Evolutionary conservation across 2,888 invertebrate species (phyloP).

Genomic region (Anticlea derivata): DNA sequence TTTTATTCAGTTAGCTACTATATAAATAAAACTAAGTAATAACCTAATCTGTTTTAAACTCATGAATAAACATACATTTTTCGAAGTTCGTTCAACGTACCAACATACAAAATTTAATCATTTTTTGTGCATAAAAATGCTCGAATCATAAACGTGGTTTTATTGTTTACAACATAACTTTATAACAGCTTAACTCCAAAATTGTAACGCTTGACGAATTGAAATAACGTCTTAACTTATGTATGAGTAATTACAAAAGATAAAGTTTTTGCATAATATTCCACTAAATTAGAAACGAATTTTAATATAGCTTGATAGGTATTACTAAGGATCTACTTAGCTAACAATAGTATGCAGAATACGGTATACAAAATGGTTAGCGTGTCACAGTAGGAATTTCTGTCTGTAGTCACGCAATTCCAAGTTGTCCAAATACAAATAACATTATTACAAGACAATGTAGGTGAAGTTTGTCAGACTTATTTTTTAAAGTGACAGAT

Average conservation of each 20-base stretch:
- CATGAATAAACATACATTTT: slow-evolving; percentile 5
- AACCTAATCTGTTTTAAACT: background rate
- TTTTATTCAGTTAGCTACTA: background rate
- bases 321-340: too few species aligned
- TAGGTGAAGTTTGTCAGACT: slow-evolving; percentile 32
- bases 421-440: slow-evolving; percentile 62
- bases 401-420: slow-evolving; percentile 68
- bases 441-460: slow-evolving; percentile 51
- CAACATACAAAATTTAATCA: slow-evolving; percentile 1
- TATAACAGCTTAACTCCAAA: slow-evolving; percentile 13
- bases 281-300: too few species aligned
- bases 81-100: slow-evolving; percentile 6
- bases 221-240: slow-evolving; percentile 26
- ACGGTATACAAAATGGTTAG: slow-evolving; percentile 48
- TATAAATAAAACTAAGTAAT: background rate
- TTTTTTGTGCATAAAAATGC: slow-evolving; percentile 10
- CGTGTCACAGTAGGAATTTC: slow-evolving; percentile 64
- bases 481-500: slow-evolving; percentile 24
- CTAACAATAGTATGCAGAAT: too few species aligned
- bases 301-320: too few species aligned
- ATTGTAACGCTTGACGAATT: slow-evolving; percentile 34
- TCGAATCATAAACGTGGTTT: slow-evolving; percentile 14
- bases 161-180: slow-evolving; percentile 28
- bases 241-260: background rate
- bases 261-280: slow-evolving; percentile 14